Evolutionary conservation across 1,140 invertebrate species (phyloP).

Genomic region (Hyles euphorbiae): DNA sequence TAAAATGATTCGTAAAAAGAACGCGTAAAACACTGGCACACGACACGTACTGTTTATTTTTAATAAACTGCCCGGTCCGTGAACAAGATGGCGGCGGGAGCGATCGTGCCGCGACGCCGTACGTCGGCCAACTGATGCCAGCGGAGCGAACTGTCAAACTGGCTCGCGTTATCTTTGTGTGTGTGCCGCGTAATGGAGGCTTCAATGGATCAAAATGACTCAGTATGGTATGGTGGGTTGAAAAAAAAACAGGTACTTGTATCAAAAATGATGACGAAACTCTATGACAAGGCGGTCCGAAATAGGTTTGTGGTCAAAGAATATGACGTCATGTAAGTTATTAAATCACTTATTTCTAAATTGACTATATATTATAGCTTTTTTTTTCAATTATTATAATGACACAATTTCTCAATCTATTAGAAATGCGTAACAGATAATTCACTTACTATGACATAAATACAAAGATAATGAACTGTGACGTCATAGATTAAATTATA

Average conservation of each 20-base stretch:
- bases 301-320: too few species aligned
- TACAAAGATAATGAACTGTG: too few species aligned
- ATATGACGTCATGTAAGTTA: too few species aligned
- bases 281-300: too few species aligned
- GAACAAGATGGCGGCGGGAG: constrained; percentile 48
- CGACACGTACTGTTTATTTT: constrained; percentile 59
- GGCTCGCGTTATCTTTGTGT: constrained; percentile 44
- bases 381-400: too few species aligned
- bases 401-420: too few species aligned
- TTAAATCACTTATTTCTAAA: too few species aligned
- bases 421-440: too few species aligned
- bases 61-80: constrained; percentile 44
- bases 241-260: constrained; percentile 8
- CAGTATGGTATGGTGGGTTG: constrained; percentile 12
- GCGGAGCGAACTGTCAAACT: constrained; percentile 59
- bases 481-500: too few species aligned
- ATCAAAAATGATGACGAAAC: constrained; percentile 20
- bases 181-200: constrained; percentile 36
- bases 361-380: too few species aligned
- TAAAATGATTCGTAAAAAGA: constrained; percentile 27
- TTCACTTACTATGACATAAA: too few species aligned
- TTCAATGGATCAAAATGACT: constrained; percentile 47
- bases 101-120: constrained; percentile 59
- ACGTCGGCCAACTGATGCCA: constrained; percentile 63
- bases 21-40: constrained; percentile 45